Percentiles rank a stretch among this genome's conserved stretches.
phyloP scores from a whole-genome alignment of 2,888 invertebrate species.

The Eubasilissa splendida region DNA sequence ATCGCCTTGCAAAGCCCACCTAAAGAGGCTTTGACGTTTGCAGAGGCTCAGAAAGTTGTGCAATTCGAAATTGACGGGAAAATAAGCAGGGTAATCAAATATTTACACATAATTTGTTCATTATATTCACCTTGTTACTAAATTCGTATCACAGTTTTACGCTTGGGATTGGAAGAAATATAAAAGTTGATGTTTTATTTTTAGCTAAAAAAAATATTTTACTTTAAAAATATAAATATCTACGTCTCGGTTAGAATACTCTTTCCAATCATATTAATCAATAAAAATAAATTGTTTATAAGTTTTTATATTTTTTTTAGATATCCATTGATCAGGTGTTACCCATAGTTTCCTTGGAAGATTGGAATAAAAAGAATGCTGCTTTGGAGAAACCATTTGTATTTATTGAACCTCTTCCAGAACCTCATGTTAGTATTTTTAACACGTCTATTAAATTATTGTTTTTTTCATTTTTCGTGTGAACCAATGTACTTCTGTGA shows the following conservation, averaged over 20 bases:
- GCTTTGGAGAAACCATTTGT: constrained; percentile 69
- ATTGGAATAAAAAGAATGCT: constrained; percentile 72
- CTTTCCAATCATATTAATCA: not conserved
- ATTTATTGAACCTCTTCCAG: constrained; percentile 67
- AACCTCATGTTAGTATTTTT: constrained; percentile 65
- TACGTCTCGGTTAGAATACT: not conserved
- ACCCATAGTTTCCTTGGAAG: constrained; percentile 80
- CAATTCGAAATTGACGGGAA: constrained; percentile 90
- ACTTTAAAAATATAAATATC: constrained; percentile 48
- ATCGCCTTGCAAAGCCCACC: constrained; percentile 71
- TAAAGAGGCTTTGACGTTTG: constrained; percentile 84
- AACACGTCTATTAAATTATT: constrained; percentile 11
- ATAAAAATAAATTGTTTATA: not conserved
- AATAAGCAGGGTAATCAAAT: constrained; percentile 73
- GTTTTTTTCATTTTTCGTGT: not conserved
- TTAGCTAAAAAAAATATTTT: not conserved
- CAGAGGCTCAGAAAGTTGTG: constrained; percentile 88
- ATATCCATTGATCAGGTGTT: constrained; percentile 78
- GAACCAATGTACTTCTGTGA: not conserved
- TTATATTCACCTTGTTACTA: no score
- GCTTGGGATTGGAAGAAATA: no score
- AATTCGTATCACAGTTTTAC: no score
- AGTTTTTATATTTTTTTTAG: constrained; percentile 38
- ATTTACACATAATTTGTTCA: no score
- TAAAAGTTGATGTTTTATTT: no score